phyloP scores from a whole-genome alignment of 2,888 invertebrate genomes.

The Pandemis cinnamomeana region DNA sequence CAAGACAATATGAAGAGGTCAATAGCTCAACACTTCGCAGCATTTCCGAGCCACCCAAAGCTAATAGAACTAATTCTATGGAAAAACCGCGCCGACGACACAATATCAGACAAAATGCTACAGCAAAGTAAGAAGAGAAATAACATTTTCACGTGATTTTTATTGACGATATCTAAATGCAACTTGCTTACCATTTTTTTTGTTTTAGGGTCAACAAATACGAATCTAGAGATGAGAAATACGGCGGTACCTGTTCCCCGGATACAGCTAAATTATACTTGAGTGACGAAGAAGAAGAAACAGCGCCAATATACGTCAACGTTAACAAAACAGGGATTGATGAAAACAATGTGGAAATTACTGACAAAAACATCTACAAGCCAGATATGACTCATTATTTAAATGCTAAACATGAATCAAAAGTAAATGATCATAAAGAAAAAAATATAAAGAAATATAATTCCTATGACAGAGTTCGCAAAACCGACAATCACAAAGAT shows the following conservation, averaged over 20 bases:
- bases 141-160: neutral
- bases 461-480: slow-evolving; percentile 38
- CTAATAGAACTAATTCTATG: slow-evolving; percentile 49
- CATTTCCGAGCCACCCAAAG: slow-evolving; percentile 71
- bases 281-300: slow-evolving; percentile 35
- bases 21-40: slow-evolving; percentile 57
- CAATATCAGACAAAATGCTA: slow-evolving; percentile 35
- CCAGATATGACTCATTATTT: slow-evolving; percentile 1
- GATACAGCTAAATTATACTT: slow-evolving; percentile 29
- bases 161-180: neutral
- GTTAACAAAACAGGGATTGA: slow-evolving; percentile 11
- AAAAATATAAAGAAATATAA: slow-evolving; percentile 42
- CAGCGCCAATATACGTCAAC: slow-evolving; percentile 32
- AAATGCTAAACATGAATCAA: neutral
- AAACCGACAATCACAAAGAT: slow-evolving; percentile 27
- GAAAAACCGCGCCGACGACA: slow-evolving; percentile 47
- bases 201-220: slow-evolving; percentile 22
- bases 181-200: neutral
- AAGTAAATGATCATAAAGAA: slow-evolving; percentile 18
- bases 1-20: slow-evolving; percentile 58
- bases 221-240: slow-evolving; percentile 11
- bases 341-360: slow-evolving; percentile 13
- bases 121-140: slow-evolving; percentile 44
- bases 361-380: neutral
- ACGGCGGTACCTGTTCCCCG: slow-evolving; percentile 1